Conservation (phyloP, 2,888 invertebrate species). For the Nephrocerus scutellatus region DNA sequence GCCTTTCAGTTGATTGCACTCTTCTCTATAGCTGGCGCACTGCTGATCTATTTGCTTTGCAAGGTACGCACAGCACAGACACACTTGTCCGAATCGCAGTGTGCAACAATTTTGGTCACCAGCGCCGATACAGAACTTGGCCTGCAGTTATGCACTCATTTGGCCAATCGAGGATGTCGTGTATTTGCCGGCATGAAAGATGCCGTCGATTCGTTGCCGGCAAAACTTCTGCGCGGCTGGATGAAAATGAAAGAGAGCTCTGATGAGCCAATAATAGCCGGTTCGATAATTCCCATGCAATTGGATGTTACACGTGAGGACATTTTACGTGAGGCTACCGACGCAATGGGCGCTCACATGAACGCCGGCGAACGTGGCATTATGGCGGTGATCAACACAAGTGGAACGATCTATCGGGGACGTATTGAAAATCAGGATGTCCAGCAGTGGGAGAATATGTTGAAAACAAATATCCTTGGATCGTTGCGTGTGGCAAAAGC, state of each 20-base stretch:
- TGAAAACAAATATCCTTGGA: conserved; percentile 64
- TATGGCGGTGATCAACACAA: conserved; percentile 76
- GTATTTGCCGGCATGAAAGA: conserved; percentile 69
- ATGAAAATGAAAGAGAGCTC: conserved; percentile 56
- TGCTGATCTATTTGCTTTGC: conserved; percentile 68
- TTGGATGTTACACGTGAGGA: conserved; percentile 77
- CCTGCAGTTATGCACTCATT: conserved; percentile 65
- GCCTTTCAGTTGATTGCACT: conserved; percentile 74
- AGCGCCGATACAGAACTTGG: conserved; percentile 75
- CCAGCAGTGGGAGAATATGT: conserved; percentile 58
- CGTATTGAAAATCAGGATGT: conserved; percentile 60
- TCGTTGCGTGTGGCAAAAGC: conserved; percentile 67
- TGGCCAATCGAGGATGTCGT: conserved; percentile 65
- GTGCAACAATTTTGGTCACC: conserved; percentile 67
- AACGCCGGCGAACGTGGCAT: conserved; percentile 77
- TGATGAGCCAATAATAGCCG: conserved; percentile 46
- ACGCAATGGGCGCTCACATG: conserved; percentile 69
- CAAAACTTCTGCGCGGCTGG: conserved; percentile 56
- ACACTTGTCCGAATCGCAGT: conserved; percentile 40
- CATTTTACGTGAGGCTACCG: conserved; percentile 69
- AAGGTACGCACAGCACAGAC: conserved; percentile 61
- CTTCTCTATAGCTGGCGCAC: conserved; percentile 75
- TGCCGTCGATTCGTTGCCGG: conserved; percentile 53
- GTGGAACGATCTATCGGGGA: conserved; percentile 68
- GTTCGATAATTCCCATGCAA: conserved; percentile 62